These are phyloP conservation scores for Alligator mississippiensis DNA, from an alignment of 2,113 vertebrate genomes.

Conservation along the genomic window DNA sequence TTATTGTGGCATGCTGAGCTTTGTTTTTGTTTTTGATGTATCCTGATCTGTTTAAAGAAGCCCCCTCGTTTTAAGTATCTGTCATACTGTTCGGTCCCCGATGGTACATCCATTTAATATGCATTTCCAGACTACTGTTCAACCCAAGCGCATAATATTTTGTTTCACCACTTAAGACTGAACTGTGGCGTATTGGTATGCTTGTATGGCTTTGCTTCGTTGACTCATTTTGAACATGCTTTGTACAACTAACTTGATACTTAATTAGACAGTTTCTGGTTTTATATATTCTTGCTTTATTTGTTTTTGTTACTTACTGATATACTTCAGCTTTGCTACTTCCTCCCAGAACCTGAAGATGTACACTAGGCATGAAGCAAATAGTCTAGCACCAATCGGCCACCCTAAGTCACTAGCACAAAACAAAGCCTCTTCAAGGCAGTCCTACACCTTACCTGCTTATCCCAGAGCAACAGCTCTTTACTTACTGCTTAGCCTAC, in stretches of 20 bases:
- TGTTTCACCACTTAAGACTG: neutral
- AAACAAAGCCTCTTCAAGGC: no score
- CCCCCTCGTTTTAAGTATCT: no score
- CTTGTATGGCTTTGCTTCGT: neutral
- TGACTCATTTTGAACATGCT: neutral
- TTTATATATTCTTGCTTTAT: no score
- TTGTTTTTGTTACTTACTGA: neutral
- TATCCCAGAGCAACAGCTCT: no score
- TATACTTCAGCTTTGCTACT: neutral
- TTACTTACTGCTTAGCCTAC: neutral
- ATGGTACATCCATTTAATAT: no score
- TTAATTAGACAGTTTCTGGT: neutral
- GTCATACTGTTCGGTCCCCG: no score
- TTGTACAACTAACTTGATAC: neutral
- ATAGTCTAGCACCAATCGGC: neutral
- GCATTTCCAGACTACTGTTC: neutral
- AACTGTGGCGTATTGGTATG: neutral
- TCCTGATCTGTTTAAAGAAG: no score
- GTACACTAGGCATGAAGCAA: neutral
- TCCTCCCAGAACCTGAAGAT: neutral
- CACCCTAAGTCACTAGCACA: no score
- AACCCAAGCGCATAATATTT: neutral
- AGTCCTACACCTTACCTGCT: no score
- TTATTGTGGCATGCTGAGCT: no score
- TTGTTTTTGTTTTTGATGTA: no score